Percentiles rank a stretch among this genome's conserved stretches.
These are phyloP conservation scores for Trogon surrucura DNA, from an alignment of 2,113 vertebrate species.

Conservation along the genomic window DNA sequence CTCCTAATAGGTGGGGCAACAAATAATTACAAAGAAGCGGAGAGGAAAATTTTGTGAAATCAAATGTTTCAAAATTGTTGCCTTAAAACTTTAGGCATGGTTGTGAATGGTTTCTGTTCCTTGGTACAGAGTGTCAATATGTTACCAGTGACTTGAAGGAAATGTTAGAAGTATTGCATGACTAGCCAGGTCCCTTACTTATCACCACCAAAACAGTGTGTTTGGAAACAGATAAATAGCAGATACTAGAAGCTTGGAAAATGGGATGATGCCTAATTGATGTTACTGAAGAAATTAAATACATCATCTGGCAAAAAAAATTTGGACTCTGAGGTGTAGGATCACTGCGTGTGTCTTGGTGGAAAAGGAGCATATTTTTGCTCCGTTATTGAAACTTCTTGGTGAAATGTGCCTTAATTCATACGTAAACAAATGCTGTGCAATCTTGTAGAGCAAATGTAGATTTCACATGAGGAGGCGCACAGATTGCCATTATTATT, in stretches of 20 bases:
- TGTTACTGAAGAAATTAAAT: neutral
- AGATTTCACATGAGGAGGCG: neutral
- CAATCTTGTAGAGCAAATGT: neutral
- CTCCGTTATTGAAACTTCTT: neutral
- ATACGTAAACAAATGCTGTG: neutral
- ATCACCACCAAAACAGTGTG: neutral
- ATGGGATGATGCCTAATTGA: neutral
- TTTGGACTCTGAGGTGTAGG: fast-evolving
- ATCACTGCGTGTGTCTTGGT: neutral
- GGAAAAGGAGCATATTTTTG: neutral
- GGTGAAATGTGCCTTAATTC: neutral
- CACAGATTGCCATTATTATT: neutral
- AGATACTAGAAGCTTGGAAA: neutral
- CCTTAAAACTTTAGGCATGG: neutral
- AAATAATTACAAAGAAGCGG: neutral
- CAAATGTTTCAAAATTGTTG: neutral
- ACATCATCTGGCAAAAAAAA: neutral
- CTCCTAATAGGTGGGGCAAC: neutral
- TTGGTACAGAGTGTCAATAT: neutral
- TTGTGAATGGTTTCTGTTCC: neutral
- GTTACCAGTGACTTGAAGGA: neutral
- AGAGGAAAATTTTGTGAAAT: neutral
- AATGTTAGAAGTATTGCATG: neutral
- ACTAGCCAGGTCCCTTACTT: neutral
- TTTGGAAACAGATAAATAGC: neutral